A percentile compares a stretch with the other conserved stretches of the same genome.
phyloP scores from a whole-genome alignment of 2,797 vertebrate species.

The Lutjanus campechanus region DNA sequence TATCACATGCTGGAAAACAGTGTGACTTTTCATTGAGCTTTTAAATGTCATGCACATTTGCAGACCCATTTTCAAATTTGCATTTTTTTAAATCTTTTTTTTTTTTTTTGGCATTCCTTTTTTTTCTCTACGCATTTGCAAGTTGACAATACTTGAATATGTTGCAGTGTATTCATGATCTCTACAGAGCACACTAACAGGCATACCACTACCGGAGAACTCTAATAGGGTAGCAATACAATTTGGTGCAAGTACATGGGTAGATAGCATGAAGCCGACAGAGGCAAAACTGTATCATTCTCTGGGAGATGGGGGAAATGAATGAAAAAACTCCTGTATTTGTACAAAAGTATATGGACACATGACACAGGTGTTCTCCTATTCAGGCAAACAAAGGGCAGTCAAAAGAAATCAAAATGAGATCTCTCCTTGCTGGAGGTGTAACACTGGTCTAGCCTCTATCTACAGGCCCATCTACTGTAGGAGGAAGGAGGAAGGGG shows the following conservation, averaged over 20 bases:
- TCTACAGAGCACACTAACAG: conserved; percentile 92
- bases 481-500: conserved; percentile 66
- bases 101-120: conserved; percentile 82
- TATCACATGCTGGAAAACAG: conserved; percentile 86
- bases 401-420: conserved; percentile 86
- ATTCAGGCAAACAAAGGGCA: conserved; percentile 93
- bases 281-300: conserved; percentile 93
- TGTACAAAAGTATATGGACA: conserved; percentile 91
- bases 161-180: conserved; percentile 91
- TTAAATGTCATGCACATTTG: conserved; percentile 88
- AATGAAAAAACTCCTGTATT: conserved; percentile 87
- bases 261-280: conserved; percentile 90
- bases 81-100: conserved; percentile 75
- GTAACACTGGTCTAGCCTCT: conserved; percentile 78
- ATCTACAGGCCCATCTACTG: conserved; percentile 83
- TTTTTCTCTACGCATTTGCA: conserved; percentile 93
- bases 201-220: conserved; percentile 91
- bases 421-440: conserved; percentile 79
- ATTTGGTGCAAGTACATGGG: conserved; percentile 93
- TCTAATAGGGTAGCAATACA: conserved; percentile 93
- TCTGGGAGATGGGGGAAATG: conserved; percentile 87
- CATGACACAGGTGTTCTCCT: conserved; percentile 91
- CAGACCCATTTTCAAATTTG: conserved; percentile 81
- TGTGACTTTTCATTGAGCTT: conserved; percentile 87
- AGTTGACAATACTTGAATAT: conserved; percentile 99